Evolutionary conservation across 2,888 invertebrate genomes (phyloP), one percentile per base, ranked within the genome.

Genomic region (Ormyrus labotus): DNA sequence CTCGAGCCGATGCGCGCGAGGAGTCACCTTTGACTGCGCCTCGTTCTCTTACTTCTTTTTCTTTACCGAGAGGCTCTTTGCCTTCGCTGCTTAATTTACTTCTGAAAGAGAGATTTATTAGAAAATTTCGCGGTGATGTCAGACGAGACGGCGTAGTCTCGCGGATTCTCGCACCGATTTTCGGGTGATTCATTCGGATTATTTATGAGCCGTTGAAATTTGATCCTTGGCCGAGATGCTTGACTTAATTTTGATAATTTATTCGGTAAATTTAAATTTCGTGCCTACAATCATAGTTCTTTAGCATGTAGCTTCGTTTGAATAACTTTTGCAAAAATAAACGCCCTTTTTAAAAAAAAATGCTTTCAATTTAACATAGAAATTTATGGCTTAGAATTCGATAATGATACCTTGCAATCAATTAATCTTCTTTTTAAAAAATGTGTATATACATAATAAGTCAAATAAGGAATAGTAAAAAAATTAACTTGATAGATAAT

Each of bases 371-470:
- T 34, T 34, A 34, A 34, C 34, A 3, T 3, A 34, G 34, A 34
- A 72, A 72, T 72, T 72, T n/a, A 63, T 53, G 61, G 45, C 53
- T 51, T 11, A 45, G 61, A 63, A 63, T 72, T 63, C 51, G 61
- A 61, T 63, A 72, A 63, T 72, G 72, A 55, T 72, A 72, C 72
- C 63, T 63, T 19, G 34, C 45, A 45, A 13, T 74, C 45, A 74
- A 74, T 74, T 45, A 65, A 74, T 74, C 74, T 65, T 74, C 65
- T 58, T 53, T 8, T 19, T 47, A 55, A 48, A 74, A 57, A 65
- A 19, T 53, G 13, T 57, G 57, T 65, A 47, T n/a, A 47, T n/a
- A 65, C 34, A 34, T 34, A 34, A 34, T 34, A 34, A 34, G 34
- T 34, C 34, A 34, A 34, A 34, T 34, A 34, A 34, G 34, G 34